Base-by-base conservation (phyloP, 2,888 invertebrate species). In the Acholoe squamosa region DNA sequence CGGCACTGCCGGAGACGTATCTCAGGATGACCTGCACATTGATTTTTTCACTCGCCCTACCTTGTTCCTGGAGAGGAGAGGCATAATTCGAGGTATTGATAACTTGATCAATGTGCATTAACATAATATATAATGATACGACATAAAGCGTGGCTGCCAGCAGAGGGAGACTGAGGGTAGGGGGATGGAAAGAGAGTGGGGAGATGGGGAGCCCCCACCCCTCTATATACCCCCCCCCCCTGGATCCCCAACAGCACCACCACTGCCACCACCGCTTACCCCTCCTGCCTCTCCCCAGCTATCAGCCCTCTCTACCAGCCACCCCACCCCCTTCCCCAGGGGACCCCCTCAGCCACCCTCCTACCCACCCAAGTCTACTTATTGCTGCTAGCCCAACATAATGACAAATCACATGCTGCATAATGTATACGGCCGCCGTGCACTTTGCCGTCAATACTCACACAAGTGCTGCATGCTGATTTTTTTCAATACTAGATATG, bases 361-460 rank as follows among this genome's bases (percentile, higher is more conserved):
- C 25, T 25, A 34, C 16, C 34, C 28, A 52, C 28, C 16, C 86
- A 52, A 52, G 86, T 86, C 54, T 86, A 86, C 86, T 86, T 86
- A 86, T 56, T 86, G 86, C 86, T 56, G 86, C 86, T 52, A 86
- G 52, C 56, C 86, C 56, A 52, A 86, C 86, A 86, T 86, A 86
- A 86, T 86, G 86, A 86, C 86, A 86, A 86, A 86, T 86, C 86
- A 86, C 86, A 86, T 86, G 86, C 52, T 86, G 86, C 86, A 86
- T 86, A 86, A 86, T 86, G 86, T 86, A 86, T 86, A 86, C 86
- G 86, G 86, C 86, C 86, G 86, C 86, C 86, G 86, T 86, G 86
- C 86, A 86, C 86, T 86, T 86, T 86, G 86, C 86, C 86, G 86
- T 86, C 86, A 86, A 86, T 86, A 86, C 86, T 86, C 86, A 54